These are phyloP conservation scores for Probosciger aterrimus DNA, from an alignment of 2,113 vertebrate genomes.

Conservation along the genomic window DNA sequence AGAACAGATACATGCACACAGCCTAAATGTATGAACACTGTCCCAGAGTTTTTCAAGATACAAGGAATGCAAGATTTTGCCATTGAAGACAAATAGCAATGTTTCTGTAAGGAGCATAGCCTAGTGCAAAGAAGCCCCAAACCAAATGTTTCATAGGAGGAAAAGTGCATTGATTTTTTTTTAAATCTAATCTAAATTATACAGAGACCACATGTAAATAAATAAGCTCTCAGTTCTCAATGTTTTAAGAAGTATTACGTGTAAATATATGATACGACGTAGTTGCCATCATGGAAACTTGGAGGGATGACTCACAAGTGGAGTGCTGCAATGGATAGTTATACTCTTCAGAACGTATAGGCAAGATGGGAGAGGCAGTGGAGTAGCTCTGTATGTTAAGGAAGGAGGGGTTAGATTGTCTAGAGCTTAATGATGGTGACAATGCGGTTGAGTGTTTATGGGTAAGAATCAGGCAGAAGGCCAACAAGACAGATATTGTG, in stretches of 20 bases:
- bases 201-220: neutral
- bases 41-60: neutral
- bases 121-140: neutral
- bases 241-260: neutral
- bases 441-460: neutral
- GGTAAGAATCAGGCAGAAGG: neutral
- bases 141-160: neutral
- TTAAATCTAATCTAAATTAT: neutral
- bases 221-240: neutral
- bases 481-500: accelerated
- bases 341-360: neutral
- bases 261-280: neutral
- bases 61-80: neutral
- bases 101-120: neutral
- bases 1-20: neutral
- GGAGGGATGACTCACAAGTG: neutral
- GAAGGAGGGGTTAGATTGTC: accelerated
- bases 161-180: neutral
- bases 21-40: neutral
- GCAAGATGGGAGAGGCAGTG: neutral
- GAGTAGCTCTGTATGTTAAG: too few relatives aligned
- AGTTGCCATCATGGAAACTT: neutral
- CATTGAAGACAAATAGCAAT: neutral
- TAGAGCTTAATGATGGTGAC: neutral
- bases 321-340: neutral